These are phyloP conservation scores for Drosophila triauraria DNA, from an alignment of 1,140 invertebrate species.

Conservation along the genomic window DNA sequence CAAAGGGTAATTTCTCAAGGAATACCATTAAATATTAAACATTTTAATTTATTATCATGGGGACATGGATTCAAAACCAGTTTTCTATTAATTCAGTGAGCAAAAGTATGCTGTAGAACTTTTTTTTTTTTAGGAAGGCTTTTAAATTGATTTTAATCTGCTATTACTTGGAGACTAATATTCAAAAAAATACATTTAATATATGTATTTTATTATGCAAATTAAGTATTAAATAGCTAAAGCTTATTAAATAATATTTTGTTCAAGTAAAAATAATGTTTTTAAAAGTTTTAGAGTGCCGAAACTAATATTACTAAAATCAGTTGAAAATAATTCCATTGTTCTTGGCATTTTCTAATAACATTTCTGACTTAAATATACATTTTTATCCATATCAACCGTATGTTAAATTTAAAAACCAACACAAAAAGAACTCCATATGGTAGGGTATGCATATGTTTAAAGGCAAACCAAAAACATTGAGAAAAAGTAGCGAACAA, in stretches of 20 bases:
- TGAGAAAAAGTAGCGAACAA: not conserved
- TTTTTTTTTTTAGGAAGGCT: too few species aligned
- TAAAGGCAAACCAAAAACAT: conserved; percentile 17
- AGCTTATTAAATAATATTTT: too few species aligned
- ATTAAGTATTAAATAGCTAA: too few species aligned
- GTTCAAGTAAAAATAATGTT: too few species aligned
- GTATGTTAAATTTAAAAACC: too few species aligned
- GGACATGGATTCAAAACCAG: not conserved
- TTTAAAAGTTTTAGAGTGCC: too few species aligned
- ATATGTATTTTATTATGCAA: too few species aligned
- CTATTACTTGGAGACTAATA: too few species aligned
- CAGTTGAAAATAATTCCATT: not conserved
- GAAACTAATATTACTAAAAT: not conserved
- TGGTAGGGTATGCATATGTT: conserved; percentile 12
- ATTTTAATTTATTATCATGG: not conserved
- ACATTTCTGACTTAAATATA: too few species aligned
- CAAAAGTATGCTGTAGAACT: too few species aligned
- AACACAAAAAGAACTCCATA: not conserved
- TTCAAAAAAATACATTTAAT: too few species aligned
- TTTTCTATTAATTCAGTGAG: not conserved
- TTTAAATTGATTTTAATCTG: not conserved
- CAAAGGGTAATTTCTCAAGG: not conserved
- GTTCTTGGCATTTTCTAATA: too few species aligned
- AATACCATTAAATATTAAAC: not conserved
- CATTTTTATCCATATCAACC: not conserved